Base-by-base conservation (phyloP, 1,140 invertebrate genomes). In the Teleopsis dalmanni region DNA sequence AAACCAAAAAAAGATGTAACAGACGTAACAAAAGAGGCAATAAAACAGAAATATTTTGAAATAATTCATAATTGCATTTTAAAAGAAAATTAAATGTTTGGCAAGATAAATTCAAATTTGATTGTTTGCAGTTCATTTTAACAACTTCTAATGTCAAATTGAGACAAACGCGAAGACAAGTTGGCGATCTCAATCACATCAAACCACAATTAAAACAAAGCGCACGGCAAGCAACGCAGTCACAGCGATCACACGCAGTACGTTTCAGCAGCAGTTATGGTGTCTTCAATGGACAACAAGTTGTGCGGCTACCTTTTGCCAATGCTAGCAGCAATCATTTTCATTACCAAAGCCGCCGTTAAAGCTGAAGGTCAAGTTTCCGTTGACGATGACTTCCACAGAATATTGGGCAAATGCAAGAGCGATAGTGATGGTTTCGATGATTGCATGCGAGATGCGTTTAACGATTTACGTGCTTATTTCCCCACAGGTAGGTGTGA, bases 401-500 rank as follows among this genome's bases (percentile, higher is more conserved):
- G 58, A 26, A 40, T 67, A 35, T 80, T 84, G 49, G 67, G 73
- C 52, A 71, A 77, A 41, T 89, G 85, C 59, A 76, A 79, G 26
- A 75, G 73, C 21, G 71, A 71, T 6, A 72, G 74, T 4, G 45
- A 73, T 9, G 77, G 79, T 3, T 88, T 87, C 58, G 85, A 88
- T 53, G 73, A 70, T 4, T 89, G 86, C 58, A 72, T 88, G 35
- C 81, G 81, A 65, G 74, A 83, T 59, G 82, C 78, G 27, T 72
- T 88, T n/a, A 89, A 89, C 60, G 75, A 79, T 33, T 59, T 86
- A 14, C 74, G 79, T 16, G 78, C 80, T 2, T 87, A 77, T 68
- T 88, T 87, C 62, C 83, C 84, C 72, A 76, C 75, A 60, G 85
- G 81, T 83, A 65, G n/a, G n/a, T n/a, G n/a, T n/a, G n/a, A n/a